Evolutionary conservation across 1,140 invertebrate species (phyloP).

Genomic region (Anoplolepis gracilipes): DNA sequence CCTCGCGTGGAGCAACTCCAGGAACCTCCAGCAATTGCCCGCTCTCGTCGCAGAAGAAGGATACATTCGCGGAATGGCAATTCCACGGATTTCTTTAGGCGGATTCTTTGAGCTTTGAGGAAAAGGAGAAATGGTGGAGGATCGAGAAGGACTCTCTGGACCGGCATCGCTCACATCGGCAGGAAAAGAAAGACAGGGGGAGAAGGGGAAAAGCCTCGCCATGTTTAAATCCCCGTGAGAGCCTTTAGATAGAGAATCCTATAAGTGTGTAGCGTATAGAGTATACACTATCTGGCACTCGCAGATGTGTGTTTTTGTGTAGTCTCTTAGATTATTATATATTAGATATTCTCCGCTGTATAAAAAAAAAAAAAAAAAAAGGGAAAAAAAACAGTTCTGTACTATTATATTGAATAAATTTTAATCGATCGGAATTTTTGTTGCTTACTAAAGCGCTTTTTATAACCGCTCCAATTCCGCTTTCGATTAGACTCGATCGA

Average conservation of each 20-base stretch:
- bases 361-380: no score
- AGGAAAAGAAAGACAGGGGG: conserved; percentile 20
- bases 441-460: conserved; percentile 19
- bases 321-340: conserved; percentile 61
- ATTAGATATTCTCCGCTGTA: conserved; percentile 50
- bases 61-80: neutral
- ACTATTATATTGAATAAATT: conserved; percentile 50
- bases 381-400: conserved; percentile 20
- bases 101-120: no score
- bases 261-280: conserved; percentile 72
- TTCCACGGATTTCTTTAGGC: conserved; percentile 3
- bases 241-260: conserved; percentile 69
- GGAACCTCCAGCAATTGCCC: neutral
- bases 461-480: conserved; percentile 15
- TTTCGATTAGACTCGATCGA: neutral
- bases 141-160: conserved; percentile 10
- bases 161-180: neutral
- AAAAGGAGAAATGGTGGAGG: conserved; percentile 8
- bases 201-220: conserved; percentile 44
- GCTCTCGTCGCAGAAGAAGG: neutral
- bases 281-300: conserved; percentile 57
- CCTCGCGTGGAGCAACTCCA: no score
- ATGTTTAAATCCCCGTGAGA: conserved; percentile 70
- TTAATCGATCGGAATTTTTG: conserved; percentile 37
- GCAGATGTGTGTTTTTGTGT: conserved; percentile 63